Evolutionary conservation across 1,140 invertebrate genomes (phyloP).

Genomic region (Antheraea mylitta): DNA sequence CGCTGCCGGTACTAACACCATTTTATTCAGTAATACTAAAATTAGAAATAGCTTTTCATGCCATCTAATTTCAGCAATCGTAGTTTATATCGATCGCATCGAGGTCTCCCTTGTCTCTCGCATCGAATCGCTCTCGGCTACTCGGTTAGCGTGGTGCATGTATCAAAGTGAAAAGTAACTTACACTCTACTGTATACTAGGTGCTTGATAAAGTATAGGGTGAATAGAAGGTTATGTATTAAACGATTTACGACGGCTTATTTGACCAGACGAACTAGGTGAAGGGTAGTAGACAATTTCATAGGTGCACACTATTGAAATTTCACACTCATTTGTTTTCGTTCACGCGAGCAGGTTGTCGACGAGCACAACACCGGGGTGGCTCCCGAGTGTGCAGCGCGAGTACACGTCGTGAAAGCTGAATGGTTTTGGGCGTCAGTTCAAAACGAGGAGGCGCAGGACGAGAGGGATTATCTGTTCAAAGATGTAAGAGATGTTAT

Average conservation of each 20-base stretch:
- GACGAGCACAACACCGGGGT: slow-evolving; percentile 87
- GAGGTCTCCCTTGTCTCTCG: slow-evolving; percentile 19
- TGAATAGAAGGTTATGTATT: not conserved
- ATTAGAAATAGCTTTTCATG: slow-evolving; percentile 55
- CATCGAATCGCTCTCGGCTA: slow-evolving; percentile 19
- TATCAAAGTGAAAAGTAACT: slow-evolving; percentile 13
- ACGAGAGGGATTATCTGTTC: slow-evolving; percentile 93
- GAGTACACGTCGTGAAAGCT: slow-evolving; percentile 89
- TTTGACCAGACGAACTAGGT: not conserved
- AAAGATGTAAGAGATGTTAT: slow-evolving; percentile 83
- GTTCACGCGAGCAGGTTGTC: slow-evolving; percentile 81
- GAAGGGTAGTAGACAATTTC: not conserved
- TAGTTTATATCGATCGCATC: slow-evolving; percentile 19
- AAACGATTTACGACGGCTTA: not conserved
- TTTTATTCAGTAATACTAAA: slow-evolving; percentile 74
- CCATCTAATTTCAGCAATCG: slow-evolving; percentile 33
- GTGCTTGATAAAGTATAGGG: slow-evolving; percentile 8
- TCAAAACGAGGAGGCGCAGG: slow-evolving; percentile 95
- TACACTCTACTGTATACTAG: not conserved
- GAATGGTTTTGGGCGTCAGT: slow-evolving; percentile 99
- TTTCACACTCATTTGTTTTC: slow-evolving; percentile 20
- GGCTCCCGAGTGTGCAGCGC: slow-evolving; percentile 81
- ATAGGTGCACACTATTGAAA: not conserved
- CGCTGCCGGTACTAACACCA: slow-evolving; percentile 79
- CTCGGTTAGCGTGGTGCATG: slow-evolving; percentile 38